Conservation (phyloP, 2,888 invertebrate genomes). For the Apotomis capreana region DNA sequence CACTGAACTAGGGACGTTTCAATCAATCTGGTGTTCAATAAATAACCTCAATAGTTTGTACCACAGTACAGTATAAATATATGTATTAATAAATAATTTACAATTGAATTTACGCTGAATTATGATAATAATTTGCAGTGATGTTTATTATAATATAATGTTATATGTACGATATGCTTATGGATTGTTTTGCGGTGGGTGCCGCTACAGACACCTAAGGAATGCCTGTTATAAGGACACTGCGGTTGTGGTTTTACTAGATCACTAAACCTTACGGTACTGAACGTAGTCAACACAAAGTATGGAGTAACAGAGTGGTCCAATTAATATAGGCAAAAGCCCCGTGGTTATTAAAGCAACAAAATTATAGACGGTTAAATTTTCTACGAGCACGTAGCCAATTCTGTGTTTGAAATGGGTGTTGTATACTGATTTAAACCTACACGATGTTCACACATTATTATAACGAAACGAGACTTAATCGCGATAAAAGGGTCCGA, state of each 20-base stretch:
- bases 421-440: too few species aligned
- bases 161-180: constrained; percentile 17
- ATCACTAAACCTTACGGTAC: constrained; percentile 36
- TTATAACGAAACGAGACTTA: too few species aligned
- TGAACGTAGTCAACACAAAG: background rate
- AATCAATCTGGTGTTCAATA: constrained; percentile 8
- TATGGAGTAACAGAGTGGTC: too few species aligned
- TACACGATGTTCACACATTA: too few species aligned
- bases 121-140: constrained; percentile 35
- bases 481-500: too few species aligned
- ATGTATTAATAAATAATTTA: constrained; percentile 17
- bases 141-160: constrained; percentile 11
- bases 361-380: too few species aligned
- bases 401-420: too few species aligned
- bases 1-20: background rate
- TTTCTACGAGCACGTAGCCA: too few species aligned
- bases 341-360: too few species aligned
- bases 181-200: constrained; percentile 16
- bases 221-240: constrained; percentile 22
- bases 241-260: constrained; percentile 38
- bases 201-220: constrained; percentile 21
- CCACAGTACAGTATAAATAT: constrained; percentile 10
- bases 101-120: constrained; percentile 18
- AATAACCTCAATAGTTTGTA: constrained; percentile 19
- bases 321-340: too few species aligned